Evolutionary conservation across 2,888 invertebrate species (phyloP).

Genomic region (Brassicogethes aeneus): DNA sequence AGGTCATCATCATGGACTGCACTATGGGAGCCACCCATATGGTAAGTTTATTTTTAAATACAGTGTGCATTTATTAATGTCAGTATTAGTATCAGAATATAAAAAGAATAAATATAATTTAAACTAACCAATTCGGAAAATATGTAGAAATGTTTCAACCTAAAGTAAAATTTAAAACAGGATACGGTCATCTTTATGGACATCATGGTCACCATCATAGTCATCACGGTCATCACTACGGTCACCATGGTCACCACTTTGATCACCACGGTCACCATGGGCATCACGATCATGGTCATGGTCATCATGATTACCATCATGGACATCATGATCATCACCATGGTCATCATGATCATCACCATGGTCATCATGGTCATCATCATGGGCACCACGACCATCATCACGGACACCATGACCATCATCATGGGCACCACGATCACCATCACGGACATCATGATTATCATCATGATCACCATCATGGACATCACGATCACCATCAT

Average conservation of each 20-base stretch:
- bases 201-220: slow-evolving; percentile 2
- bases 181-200: neutral
- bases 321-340: slow-evolving; percentile 3
- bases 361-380: slow-evolving; percentile 9
- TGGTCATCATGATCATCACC: slow-evolving; percentile 7
- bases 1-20: neutral
- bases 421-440: slow-evolving; percentile 9
- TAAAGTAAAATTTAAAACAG: too few relatives aligned
- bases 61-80: too few relatives aligned
- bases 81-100: too few relatives aligned
- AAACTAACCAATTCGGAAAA: too few relatives aligned
- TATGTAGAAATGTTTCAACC: too few relatives aligned
- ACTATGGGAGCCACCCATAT: too few relatives aligned
- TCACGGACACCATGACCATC: too few relatives aligned
- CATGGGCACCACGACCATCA: too few relatives aligned
- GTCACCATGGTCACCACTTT: slow-evolving; percentile 4
- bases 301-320: slow-evolving; percentile 7
- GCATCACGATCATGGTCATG: slow-evolving; percentile 6
- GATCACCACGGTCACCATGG: slow-evolving; percentile 6
- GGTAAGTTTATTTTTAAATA: too few relatives aligned
- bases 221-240: neutral
- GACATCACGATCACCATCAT: neutral
- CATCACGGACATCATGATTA: neutral
- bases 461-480: slow-evolving; percentile 2
- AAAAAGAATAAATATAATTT: too few relatives aligned